Percentiles rank a stretch among this genome's conserved stretches.
Evolutionary conservation across 2,797 vertebrate species (phyloP).

Genomic region (Lepus townsendii): DNA sequence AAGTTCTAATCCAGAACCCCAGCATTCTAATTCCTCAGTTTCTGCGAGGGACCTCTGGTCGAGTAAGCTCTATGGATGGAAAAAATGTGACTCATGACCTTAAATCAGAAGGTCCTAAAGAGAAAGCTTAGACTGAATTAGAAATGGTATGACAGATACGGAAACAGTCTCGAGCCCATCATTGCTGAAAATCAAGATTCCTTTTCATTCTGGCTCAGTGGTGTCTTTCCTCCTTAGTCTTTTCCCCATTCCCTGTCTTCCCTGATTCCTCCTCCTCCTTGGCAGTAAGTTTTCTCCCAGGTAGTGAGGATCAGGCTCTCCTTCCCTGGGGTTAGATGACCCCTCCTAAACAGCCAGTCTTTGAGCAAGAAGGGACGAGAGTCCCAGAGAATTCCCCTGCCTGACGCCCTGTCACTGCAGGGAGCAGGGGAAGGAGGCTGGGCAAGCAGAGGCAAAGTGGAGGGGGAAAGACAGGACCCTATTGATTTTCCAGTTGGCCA

Average conservation of each 20-base stretch:
- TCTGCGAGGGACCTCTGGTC: background rate
- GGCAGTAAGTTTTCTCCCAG: background rate
- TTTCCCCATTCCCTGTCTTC: rapidly evolving
- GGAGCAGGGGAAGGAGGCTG: conserved; percentile 14
- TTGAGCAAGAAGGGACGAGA: conserved; percentile 45
- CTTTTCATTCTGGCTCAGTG: background rate
- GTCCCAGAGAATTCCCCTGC: conserved; percentile 37
- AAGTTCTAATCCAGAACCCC: background rate
- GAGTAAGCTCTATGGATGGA: too few relatives aligned
- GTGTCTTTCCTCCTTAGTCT: background rate
- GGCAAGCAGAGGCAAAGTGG: background rate
- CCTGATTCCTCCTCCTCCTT: background rate
- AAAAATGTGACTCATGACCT: background rate
- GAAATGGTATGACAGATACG: background rate
- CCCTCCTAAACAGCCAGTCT: conserved; percentile 21
- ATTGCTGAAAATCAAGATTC: background rate
- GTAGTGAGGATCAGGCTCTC: conserved; percentile 25
- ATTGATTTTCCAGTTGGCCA: conserved; percentile 31
- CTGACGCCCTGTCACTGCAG: conserved; percentile 74
- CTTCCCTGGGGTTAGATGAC: conserved; percentile 1
- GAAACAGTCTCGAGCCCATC: background rate
- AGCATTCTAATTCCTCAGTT: background rate
- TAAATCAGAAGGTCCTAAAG: background rate
- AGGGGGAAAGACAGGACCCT: background rate
- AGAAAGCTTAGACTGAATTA: background rate